Base-by-base conservation (phyloP, 2,797 vertebrate genomes). In the Alauda arvensis region DNA sequence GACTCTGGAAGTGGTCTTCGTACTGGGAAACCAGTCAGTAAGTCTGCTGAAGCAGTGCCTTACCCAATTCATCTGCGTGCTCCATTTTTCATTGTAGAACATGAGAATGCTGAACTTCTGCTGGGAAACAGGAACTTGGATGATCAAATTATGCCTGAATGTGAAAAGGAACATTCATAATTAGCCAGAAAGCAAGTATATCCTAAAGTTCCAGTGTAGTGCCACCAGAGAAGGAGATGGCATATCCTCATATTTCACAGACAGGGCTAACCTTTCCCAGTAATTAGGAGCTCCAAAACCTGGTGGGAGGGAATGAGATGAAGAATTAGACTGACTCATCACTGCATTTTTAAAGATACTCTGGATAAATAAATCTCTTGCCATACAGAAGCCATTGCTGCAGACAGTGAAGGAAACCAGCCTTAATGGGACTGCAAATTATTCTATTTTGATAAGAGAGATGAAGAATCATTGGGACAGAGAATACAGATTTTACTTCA, bases 301-400 rank as follows among this genome's bases (percentile, higher is more conserved):
- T 80, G 48, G 15, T 56, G 29, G n/a, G 56, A 28, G 53, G 77
- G 71, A 63, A 72, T 65, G 71, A 48, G 28, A 77, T 60, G 49
- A 91, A 85, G 53, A 81, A 83, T 86, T 77, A 66, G 39, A 43
- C 79, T 92, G 90, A 90, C 67, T 91, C 91, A 91, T 91, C 56
- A 12, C 75, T 74, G 57, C 67, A 45, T 43, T 67, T 69, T 82
- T 89, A 61, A 76, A 63, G 39, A 63, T 61, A 45, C 7, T 67
- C 53, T 25, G 15, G 56, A 85, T 75, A 82, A 91, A 91, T 84
- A 77, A 86, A 83, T 87, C 48, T 69, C 40, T 48, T 84, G 17
- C 45, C n/a, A 77, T 72, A 55, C 39, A 80, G 52, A 71, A 88
- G 18, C 37, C 55, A 76, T 14, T 34, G 9, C 34, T 87, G n/a